Evolutionary conservation across 2,888 invertebrate species (phyloP), one percentile per base, ranked within the genome.

Genomic region (Acrobeloides nanus): DNA sequence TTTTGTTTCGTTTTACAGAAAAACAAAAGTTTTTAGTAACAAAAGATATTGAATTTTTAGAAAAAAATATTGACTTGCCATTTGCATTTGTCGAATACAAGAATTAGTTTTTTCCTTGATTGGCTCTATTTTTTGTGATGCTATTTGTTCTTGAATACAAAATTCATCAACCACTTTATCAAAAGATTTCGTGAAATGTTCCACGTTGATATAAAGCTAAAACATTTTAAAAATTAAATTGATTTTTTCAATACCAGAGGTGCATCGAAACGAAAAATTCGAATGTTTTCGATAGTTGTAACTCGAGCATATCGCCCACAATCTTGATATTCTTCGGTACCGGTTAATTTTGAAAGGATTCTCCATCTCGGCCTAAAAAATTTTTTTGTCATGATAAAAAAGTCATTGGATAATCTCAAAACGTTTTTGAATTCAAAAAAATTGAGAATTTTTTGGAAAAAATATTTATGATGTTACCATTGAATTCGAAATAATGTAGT

Each of bases 251-350:
- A n/a, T 55, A 75, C 76, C 21, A 78, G 61, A 1, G 77, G 75
- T 32, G 76, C 73, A 44, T 77, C 77, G 62, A 77, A 77, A 15
- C 77, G 73, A 68, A 77, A 76, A 35, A 78, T 76, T 53, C 76
- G 76, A 23, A 78, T 68, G 24, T 75, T 74, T 26, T 70, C 65
- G 21, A 75, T 52, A 69, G 32, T 27, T 4, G 42, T 25, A 10
- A 53, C 43, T 15, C 52, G 26, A n/a, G 34, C 37, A 33, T 69
- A 69, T 45, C 68, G 48, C 17, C 62, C 62, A 7, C 53, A 53
- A 46, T 69, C 69, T 23, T 64, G 47, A 52, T 62, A 69, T 29
- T 68, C 66, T 42, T 55, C 54, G 0, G 69, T 70, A 23, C 70
- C 69, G 24, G 55, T 59, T 15, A 69, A 58, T 17, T 58, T 60